Base-by-base conservation (phyloP, 2,797 vertebrate genomes). In the Brachyalestes nurse region DNA sequence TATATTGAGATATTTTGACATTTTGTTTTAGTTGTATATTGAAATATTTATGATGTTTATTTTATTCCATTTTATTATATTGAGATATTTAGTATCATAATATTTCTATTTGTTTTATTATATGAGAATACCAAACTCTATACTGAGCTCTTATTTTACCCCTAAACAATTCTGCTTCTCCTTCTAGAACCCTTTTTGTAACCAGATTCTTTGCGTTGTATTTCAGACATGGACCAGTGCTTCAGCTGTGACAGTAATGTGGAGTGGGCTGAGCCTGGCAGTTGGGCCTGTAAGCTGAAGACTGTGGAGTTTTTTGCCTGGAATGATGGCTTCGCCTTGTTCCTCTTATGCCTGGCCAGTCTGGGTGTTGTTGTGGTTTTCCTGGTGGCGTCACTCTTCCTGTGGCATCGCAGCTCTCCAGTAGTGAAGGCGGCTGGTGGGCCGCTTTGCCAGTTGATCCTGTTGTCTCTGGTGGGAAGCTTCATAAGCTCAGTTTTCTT, bases 371-470 rank as follows among this genome's bases (percentile, higher is more conserved):
- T 94, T 23, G 72, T 96, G 77, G 87, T 93, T 80, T 83, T 96
- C 66, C 83, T 89, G 2, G 87, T 96, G 71, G 92, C 92, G 0
- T 83, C 92, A 42, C 91, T 97, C 85, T 97, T 97, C 83, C 89
- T 96, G 9, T 94, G 89, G 85, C 90, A 95, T 34, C 86, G 93
- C 72, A 83, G 92, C 74, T 97, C 96, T 0, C 96, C 96, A 0
- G 91, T 96, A 0, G 96, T 97, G 60, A 96, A 94, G 66, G 96
- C 96, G 0, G 95, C 95, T 0, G 96, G 96, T 1, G 93, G 97
- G 1, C 88, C 84, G 0, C 86, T 98, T 71, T 95, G 94, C 89
- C 95, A 95, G 0, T 79, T 95, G 62, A 96, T 97, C 73, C 94
- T 98, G 2, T 84, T 95, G 77, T 96, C 96, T n/a, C 93, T 97